Evolutionary conservation across 2,113 vertebrate genomes (phyloP).

Genomic region (Corythornis cristatus): DNA sequence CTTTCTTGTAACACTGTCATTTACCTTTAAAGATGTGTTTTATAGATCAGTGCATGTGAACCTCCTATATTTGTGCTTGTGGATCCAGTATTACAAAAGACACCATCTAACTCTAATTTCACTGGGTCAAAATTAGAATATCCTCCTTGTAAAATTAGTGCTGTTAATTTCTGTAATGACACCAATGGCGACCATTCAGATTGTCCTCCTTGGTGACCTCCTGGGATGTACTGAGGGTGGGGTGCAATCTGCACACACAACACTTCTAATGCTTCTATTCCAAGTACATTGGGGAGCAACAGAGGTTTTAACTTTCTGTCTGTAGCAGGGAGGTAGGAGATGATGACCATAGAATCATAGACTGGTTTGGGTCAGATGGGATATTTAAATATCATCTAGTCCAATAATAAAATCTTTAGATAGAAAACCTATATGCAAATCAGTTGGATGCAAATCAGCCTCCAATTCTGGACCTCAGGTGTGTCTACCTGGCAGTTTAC

Average conservation of each 20-base stretch:
- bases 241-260: too few species aligned
- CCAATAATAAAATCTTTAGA: background rate
- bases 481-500: background rate
- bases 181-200: too few species aligned
- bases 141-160: background rate
- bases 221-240: fast-evolving
- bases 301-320: background rate
- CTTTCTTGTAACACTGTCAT: background rate
- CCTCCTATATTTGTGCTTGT: background rate
- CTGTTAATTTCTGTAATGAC: background rate
- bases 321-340: fast-evolving
- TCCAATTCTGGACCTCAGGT: background rate
- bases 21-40: background rate
- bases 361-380: background rate
- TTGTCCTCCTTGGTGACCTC: background rate
- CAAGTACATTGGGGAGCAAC: fast-evolving
- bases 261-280: fast-evolving
- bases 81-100: background rate
- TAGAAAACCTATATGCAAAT: fast-evolving
- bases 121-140: background rate
- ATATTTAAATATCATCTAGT: background rate
- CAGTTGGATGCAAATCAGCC: background rate
- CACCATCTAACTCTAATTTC: background rate
- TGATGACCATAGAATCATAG: background rate
- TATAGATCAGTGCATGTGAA: background rate